Conservation (phyloP, 2,888 invertebrate genomes). For the Drosophila kanekoi region DNA sequence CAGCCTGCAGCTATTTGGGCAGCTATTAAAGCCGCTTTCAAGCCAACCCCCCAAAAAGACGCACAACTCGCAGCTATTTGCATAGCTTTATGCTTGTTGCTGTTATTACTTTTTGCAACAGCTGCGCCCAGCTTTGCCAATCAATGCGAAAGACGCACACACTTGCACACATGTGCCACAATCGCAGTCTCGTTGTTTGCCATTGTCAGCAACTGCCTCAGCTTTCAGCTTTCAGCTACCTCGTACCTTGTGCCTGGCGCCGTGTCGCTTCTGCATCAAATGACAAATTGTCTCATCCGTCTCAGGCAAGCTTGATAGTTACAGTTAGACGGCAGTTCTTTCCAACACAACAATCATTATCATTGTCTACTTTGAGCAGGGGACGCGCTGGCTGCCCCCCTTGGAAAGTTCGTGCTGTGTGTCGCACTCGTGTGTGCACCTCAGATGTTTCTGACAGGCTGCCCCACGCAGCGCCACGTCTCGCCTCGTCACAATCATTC, state of each 20-base stretch:
- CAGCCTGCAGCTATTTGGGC: conserved; percentile 64
- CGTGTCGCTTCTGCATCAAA: conserved; percentile 72
- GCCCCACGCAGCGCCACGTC: conserved; percentile 30
- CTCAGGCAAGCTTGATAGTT: conserved; percentile 38
- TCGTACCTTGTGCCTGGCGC: neutral
- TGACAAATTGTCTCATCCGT: conserved; percentile 81
- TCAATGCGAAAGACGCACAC: conserved; percentile 44
- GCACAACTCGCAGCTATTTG: conserved; percentile 52
- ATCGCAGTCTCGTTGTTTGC: conserved; percentile 42
- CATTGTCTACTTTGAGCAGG: conserved; percentile 68
- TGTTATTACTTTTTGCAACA: conserved; percentile 58
- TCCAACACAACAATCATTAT: conserved; percentile 67
- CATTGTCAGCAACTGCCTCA: conserved; percentile 38
- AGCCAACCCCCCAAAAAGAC: conserved; percentile 10
- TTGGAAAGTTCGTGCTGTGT: conserved; percentile 42
- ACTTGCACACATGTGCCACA: conserved; percentile 48
- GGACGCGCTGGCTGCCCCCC: conserved; percentile 35
- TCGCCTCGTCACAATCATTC: conserved; percentile 67
- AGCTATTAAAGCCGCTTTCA: conserved; percentile 52
- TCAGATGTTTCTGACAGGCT: conserved; percentile 70
- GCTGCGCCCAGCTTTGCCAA: conserved; percentile 51
- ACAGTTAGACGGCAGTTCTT: conserved; percentile 24
- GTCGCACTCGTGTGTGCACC: conserved; percentile 30
- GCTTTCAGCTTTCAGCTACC: conserved; percentile 16
- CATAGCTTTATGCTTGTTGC: conserved; percentile 49